Evolutionary conservation across 2,113 vertebrate genomes (phyloP).

Genomic region (Murina feae): DNA sequence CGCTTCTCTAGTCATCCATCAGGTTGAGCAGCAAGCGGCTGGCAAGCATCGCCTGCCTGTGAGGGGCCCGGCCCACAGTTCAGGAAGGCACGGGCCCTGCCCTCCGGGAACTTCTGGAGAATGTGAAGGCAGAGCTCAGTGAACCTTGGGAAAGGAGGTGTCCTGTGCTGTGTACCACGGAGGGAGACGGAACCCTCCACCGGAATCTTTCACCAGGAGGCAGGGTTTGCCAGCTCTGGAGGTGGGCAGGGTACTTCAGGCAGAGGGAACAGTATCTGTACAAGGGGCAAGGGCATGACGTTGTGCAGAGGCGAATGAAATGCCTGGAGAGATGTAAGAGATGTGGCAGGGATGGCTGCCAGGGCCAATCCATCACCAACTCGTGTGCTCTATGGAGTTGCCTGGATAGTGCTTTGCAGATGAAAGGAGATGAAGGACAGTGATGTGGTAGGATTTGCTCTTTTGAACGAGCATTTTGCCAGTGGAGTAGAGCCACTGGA

Average conservation of each 20-base stretch:
- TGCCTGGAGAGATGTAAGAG: background rate
- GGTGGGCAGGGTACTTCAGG: accelerated
- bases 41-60: background rate
- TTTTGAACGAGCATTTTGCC: background rate
- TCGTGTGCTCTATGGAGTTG: background rate
- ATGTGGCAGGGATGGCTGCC: background rate
- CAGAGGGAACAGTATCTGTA: background rate
- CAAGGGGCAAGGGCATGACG: background rate
- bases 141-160: accelerated
- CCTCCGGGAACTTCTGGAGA: background rate
- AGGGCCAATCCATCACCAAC: background rate
- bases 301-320: background rate
- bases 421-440: background rate
- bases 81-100: accelerated
- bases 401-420: background rate
- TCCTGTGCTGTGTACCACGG: no score
- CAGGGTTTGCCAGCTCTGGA: background rate
- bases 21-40: background rate
- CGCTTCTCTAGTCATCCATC: background rate
- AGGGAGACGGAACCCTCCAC: background rate
- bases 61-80: background rate
- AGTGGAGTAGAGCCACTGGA: background rate
- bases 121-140: accelerated
- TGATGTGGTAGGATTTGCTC: background rate
- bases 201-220: background rate